Base-by-base conservation (phyloP, 2,113 vertebrate genomes). In the Colossoma macropomum region DNA sequence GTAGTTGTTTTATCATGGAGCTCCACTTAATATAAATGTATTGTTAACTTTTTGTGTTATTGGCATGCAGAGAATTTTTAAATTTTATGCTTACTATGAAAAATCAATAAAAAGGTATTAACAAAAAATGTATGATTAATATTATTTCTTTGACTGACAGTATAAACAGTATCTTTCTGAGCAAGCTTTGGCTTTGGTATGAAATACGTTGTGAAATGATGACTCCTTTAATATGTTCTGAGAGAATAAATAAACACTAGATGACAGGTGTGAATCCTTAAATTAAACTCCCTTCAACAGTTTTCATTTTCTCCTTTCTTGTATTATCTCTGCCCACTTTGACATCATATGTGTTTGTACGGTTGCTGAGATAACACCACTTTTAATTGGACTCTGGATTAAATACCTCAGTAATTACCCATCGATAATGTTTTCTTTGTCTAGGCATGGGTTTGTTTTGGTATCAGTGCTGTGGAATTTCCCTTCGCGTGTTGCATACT, bases 401-500 rank as follows among this genome's bases (percentile, higher is more conserved):
- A 62, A 81, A 73, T 71, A 77, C 62, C 65, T 75, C 78, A 75
- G 56, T 75, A 75, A 86, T 75, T 80, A 34, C 71, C n/a, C 27
- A 75, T 75, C 74, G 63, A 86, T 83, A 79, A 86, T 41, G 63
- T 80, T 30, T 30, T 71, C 54, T 75, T 83, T 71, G 77, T 70
- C 71, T 86, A 48, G 71, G 69, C 56, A 30, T 75, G 32, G 68
- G 59, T 86, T 83, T 80, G 83, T 72, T 83, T 76, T 66, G 78
- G 48, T 79, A 56, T 77, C 56, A 77, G 52, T 65, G 56, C 73
- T 71, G 60, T 38, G 72, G 73, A 77, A 71, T 85, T 81, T 77
- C 76, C 84, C 76, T 32, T 71, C 38, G 59, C 45, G 65, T 86
- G 75, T 82, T 79, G 80, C 73, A 75, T 83, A 69, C 59, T 62